Conservation (phyloP, 2,113 vertebrate genomes). For the Clarias macrocephalus region DNA sequence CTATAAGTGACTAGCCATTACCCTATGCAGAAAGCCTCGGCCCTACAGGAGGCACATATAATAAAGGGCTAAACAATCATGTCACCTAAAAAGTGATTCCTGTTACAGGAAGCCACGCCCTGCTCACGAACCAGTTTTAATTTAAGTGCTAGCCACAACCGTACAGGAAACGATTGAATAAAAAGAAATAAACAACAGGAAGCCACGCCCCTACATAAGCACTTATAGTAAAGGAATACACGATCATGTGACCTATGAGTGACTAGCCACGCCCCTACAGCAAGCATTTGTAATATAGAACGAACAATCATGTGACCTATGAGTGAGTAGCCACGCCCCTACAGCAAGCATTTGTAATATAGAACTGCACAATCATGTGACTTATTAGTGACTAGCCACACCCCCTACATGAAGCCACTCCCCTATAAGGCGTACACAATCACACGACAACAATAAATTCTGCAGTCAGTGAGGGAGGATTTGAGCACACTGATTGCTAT, state of each 20-base stretch:
- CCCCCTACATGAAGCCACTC: not conserved
- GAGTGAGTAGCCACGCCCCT: not conserved
- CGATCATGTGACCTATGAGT: not conserved
- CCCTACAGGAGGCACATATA: no score
- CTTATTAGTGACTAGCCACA: not conserved
- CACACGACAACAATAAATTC: not conserved
- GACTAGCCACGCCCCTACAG: not conserved
- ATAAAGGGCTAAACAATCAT: not conserved
- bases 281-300: not conserved
- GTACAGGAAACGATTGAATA: no score
- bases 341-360: not conserved
- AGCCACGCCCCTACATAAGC: no score
- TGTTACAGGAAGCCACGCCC: no score
- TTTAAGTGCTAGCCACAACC: no score
- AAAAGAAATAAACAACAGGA: no score
- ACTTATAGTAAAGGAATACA: no score
- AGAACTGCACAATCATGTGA: not conserved
- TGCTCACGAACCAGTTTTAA: no score
- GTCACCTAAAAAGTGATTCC: no score
- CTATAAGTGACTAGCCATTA: not conserved
- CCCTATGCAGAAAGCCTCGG: not conserved
- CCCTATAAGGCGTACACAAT: not conserved
- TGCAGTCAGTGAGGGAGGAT: not conserved
- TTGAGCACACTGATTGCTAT: conserved; percentile 39
- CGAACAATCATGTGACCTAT: not conserved